Conservation (phyloP, 2,797 vertebrate species). For the Cyclura pinguis region DNA sequence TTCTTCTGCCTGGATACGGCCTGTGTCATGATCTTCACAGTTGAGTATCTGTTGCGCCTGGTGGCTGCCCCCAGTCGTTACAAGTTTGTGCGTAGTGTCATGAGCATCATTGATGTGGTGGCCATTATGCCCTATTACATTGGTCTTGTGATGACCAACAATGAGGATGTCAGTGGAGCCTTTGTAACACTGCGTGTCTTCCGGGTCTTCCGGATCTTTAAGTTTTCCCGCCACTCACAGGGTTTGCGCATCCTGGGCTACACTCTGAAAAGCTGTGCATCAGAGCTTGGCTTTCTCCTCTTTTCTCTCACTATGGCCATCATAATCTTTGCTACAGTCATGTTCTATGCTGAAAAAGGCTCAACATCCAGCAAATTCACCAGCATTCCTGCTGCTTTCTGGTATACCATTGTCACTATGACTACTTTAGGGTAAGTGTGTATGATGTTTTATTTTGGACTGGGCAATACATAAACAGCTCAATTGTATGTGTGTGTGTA, state of each 20-base stretch:
- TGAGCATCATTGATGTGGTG: slow-evolving; percentile 97
- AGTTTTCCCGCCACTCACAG: slow-evolving; percentile 97
- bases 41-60: slow-evolving; percentile 93
- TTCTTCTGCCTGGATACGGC: slow-evolving; percentile 99
- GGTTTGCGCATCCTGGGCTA: slow-evolving; percentile 96
- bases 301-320: slow-evolving; percentile 99
- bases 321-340: slow-evolving; percentile 97
- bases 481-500: not conserved
- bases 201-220: slow-evolving; percentile 97
- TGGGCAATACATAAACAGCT: slow-evolving; percentile 57
- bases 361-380: slow-evolving; percentile 95
- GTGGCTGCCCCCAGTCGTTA: slow-evolving; percentile 92
- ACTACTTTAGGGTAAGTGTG: slow-evolving; percentile 95
- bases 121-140: slow-evolving; percentile 99
- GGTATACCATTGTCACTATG: slow-evolving; percentile 99
- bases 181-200: slow-evolving; percentile 97
- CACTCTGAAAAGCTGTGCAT: slow-evolving; percentile 95
- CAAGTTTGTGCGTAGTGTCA: slow-evolving; percentile 93
- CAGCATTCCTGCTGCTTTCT: slow-evolving; percentile 97
- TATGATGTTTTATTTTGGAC: slow-evolving; percentile 57
- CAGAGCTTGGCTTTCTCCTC: slow-evolving; percentile 94
- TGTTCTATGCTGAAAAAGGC: slow-evolving; percentile 98
- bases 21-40: slow-evolving; percentile 98
- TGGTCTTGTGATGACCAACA: slow-evolving; percentile 95
- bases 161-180: slow-evolving; percentile 97